Evolutionary conservation across 2,888 invertebrate species (phyloP).

Genomic region (Amiota communis): DNA sequence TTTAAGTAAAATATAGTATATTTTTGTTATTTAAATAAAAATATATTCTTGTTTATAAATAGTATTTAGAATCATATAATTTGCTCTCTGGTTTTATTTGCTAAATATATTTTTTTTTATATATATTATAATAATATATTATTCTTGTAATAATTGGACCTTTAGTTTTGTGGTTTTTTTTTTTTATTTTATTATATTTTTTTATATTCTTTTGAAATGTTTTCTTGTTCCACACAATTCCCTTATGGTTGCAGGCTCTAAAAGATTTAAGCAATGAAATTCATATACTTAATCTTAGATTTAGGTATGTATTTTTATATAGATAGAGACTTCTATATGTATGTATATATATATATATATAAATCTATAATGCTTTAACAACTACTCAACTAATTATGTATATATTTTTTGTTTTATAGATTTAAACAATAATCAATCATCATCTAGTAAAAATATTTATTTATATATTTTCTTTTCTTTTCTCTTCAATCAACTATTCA

Average conservation of each 20-base stretch:
- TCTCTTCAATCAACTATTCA: conserved; percentile 3
- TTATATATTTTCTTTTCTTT: background rate
- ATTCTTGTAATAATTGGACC: conserved; percentile 58
- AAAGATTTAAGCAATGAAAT: conserved; percentile 38
- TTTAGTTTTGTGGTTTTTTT: conserved; percentile 57
- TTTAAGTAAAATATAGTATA: conserved; percentile 33
- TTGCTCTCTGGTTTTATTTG: conserved; percentile 34
- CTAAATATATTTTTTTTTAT: conserved; percentile 15
- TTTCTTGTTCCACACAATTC: conserved; percentile 55
- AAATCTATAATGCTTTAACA: conserved; percentile 21
- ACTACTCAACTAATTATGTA: conserved; percentile 13
- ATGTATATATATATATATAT: conserved; percentile 25
- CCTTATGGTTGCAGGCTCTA: conserved; percentile 30
- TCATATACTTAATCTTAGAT: background rate
- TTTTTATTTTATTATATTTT: conserved; percentile 8
- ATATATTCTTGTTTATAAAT: conserved; percentile 18
- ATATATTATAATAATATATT: conserved; percentile 12
- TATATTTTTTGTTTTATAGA: background rate
- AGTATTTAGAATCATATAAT: conserved; percentile 51
- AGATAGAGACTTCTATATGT: conserved; percentile 36
- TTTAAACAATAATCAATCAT: conserved; percentile 20
- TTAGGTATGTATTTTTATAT: no score
- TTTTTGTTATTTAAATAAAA: conserved; percentile 32
- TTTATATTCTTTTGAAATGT: background rate
- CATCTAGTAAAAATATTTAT: conserved; percentile 26